A percentile compares a stretch with the other conserved stretches of the same genome.
Conservation (phyloP, 2,888 invertebrate species). For the Troglohyphantes excavatus region DNA sequence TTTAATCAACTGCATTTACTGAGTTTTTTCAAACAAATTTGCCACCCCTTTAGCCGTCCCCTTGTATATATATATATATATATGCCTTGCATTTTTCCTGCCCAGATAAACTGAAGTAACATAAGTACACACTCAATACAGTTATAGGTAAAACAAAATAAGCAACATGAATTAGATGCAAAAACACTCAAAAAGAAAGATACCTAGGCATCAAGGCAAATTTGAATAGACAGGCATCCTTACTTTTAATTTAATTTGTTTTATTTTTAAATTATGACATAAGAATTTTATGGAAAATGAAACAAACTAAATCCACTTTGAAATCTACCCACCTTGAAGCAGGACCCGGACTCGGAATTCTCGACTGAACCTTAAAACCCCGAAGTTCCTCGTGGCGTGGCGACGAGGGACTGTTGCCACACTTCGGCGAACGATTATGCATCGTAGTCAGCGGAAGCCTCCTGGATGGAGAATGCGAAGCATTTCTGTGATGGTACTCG, state of each 20-base stretch:
- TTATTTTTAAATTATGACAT: neutral
- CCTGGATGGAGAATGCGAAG: slow-evolving; percentile 61
- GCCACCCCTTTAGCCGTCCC: no score
- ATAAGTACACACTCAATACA: no score
- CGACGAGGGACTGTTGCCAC: slow-evolving; percentile 42
- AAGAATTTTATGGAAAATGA: neutral
- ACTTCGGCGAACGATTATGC: slow-evolving; percentile 57
- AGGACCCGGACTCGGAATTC: slow-evolving; percentile 67
- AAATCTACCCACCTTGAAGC: slow-evolving; percentile 45
- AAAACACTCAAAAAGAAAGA: neutral
- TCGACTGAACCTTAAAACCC: slow-evolving; percentile 39
- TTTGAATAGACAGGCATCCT: no score
- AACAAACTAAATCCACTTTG: neutral
- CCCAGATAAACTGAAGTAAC: no score
- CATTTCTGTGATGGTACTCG: slow-evolving; percentile 30
- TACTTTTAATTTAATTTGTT: no score
- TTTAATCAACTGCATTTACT: no score
- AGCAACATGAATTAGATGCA: neutral
- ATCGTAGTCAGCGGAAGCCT: slow-evolving; percentile 51
- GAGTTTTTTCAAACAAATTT: no score
- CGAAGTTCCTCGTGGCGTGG: slow-evolving; percentile 37
- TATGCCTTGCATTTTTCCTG: no score
- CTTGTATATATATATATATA: no score
- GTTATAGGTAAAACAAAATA: no score
- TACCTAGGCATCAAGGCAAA: neutral